Evolutionary conservation across 2,797 vertebrate species (phyloP).

Genomic region (Hydrolagus colliei): DNA sequence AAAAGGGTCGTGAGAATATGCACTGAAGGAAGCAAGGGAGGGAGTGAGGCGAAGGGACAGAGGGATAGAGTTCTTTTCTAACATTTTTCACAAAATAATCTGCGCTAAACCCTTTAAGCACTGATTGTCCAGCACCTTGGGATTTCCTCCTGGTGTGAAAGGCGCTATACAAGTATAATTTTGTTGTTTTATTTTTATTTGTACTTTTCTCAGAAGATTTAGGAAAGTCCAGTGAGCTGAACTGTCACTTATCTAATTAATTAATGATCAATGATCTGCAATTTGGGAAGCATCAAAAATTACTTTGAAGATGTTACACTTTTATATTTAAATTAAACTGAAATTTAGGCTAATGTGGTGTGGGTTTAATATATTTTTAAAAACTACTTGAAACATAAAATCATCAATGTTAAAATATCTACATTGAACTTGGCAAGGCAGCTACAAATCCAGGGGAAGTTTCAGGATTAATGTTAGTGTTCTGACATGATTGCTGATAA

Average conservation of each 20-base stretch:
- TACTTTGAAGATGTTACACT: neutral
- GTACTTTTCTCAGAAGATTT: neutral
- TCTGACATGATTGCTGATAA: neutral
- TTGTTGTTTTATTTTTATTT: neutral
- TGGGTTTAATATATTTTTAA: neutral
- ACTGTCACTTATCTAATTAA: neutral
- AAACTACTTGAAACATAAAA: no score
- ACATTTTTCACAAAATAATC: no score
- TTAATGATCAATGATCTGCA: neutral
- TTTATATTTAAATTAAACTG: constrained; percentile 3
- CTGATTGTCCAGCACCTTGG: no score
- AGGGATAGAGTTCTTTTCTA: no score
- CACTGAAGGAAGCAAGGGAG: no score
- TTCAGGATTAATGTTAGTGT: neutral
- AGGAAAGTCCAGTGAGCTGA: neutral
- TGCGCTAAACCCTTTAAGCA: no score
- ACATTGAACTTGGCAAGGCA: neutral
- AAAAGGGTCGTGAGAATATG: no score
- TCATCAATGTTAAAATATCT: no score
- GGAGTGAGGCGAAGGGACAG: no score
- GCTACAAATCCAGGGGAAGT: neutral
- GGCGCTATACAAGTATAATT: neutral
- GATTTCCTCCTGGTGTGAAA: no score
- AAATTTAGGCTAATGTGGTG: neutral
- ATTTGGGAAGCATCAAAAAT: neutral